Conservation (phyloP, 2,113 vertebrate genomes). For the Coregonus clupeaformis region DNA sequence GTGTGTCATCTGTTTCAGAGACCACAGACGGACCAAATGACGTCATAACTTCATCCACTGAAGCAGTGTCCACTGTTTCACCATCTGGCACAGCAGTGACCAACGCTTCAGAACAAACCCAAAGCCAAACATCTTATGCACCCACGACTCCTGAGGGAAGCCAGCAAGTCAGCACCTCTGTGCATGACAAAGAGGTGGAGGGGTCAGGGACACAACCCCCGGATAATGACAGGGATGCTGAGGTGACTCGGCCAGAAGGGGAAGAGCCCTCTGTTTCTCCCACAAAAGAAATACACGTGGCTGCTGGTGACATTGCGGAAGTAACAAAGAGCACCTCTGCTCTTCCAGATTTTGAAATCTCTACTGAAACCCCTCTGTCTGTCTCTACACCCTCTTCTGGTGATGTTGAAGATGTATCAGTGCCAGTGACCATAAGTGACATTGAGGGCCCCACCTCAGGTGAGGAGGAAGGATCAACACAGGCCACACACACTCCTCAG, state of each 20-base stretch:
- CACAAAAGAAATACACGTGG: conserved; percentile 26
- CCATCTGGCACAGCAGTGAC: conserved; percentile 24
- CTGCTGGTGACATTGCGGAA: conserved; percentile 29
- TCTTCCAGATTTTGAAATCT: conserved; percentile 34
- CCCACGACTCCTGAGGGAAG: conserved; percentile 11
- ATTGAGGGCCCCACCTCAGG: conserved; percentile 33
- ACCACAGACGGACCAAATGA: conserved; percentile 15
- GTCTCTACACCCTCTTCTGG: conserved; percentile 28
- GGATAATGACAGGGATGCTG: conserved; percentile 15
- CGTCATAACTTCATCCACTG: conserved; percentile 28
- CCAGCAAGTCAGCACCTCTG: conserved; percentile 32
- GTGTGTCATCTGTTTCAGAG: conserved; percentile 3
- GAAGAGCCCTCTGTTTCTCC: conserved; percentile 25
- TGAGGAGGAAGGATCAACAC: conserved; percentile 15
- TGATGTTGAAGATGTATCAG: conserved; percentile 38
- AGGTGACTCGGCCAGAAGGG: conserved; percentile 39
- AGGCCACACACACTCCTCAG: conserved; percentile 17
- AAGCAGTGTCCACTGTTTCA: conserved; percentile 34
- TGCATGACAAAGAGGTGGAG: conserved; percentile 22
- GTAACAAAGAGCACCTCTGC: conserved; percentile 41
- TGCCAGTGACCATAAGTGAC: conserved; percentile 24
- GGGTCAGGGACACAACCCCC: neutral
- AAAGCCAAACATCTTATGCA: conserved; percentile 21
- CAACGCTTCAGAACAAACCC: conserved; percentile 29
- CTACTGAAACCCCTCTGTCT: conserved; percentile 24